phyloP scores from a whole-genome alignment of 1,140 invertebrate species.

The Xylocopa sonorina region DNA sequence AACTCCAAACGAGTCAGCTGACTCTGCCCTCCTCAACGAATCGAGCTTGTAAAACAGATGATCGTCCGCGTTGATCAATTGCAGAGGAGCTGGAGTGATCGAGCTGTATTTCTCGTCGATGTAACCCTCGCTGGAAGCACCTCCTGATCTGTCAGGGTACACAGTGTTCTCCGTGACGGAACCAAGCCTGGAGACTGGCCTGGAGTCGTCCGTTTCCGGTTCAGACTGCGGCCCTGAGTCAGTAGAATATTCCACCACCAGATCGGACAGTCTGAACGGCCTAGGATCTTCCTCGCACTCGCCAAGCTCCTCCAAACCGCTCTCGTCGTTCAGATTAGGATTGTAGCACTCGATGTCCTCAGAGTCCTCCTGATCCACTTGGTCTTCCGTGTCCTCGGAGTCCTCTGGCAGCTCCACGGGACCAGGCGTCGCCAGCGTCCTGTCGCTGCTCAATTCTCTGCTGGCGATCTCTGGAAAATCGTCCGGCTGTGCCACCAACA shows the following conservation, averaged over 20 bases:
- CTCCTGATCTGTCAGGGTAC: conserved; percentile 69
- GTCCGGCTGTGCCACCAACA: conserved; percentile 85
- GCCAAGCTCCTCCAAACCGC: conserved; percentile 66
- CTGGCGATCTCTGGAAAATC: conserved; percentile 83
- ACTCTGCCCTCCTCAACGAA: conserved; percentile 40
- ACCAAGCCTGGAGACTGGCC: conserved; percentile 73
- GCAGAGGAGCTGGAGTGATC: conserved; percentile 59
- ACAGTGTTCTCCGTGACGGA: conserved; percentile 71
- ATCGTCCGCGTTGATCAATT: conserved; percentile 40
- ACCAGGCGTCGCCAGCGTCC: conserved; percentile 21
- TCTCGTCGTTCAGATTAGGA: conserved; percentile 66
- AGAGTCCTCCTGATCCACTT: conserved; percentile 46
- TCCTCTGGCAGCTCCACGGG: not conserved
- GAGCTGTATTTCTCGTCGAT: conserved; percentile 65
- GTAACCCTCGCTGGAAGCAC: conserved; percentile 72
- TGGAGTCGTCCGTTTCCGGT: conserved; percentile 76
- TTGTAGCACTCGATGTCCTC: conserved; percentile 58
- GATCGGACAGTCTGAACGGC: conserved; percentile 74
- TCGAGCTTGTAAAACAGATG: conserved; percentile 41
- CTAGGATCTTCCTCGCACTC: conserved; percentile 68
- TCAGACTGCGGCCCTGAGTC: conserved; percentile 80
- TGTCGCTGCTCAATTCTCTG: conserved; percentile 65
- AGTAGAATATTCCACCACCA: conserved; percentile 74
- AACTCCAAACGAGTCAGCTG: conserved; percentile 7
- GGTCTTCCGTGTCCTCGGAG: not conserved